Evolutionary conservation across 2,888 invertebrate species (phyloP).

Genomic region (Acanthosepion esculentum): DNA sequence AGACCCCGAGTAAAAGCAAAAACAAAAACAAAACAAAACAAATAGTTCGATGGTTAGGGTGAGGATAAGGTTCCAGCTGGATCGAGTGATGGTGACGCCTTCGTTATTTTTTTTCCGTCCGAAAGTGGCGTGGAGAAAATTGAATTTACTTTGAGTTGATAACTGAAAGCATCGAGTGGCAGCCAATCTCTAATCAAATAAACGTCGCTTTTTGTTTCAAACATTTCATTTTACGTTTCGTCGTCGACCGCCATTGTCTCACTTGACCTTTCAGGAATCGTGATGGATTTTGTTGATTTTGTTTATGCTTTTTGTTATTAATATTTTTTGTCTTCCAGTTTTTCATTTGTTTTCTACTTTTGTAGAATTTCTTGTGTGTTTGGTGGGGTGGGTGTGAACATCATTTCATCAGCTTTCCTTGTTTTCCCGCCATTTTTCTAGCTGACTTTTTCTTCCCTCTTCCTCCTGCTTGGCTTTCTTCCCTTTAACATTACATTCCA

Average conservation of each 20-base stretch:
- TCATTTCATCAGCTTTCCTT: too few relatives aligned
- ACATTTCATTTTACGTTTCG: neutral
- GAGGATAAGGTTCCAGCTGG: neutral
- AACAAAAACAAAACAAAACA: neutral
- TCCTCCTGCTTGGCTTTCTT: too few relatives aligned
- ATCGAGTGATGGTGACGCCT: neutral
- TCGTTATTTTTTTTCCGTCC: neutral
- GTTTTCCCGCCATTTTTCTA: too few relatives aligned
- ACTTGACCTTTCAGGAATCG: neutral
- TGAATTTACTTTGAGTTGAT: slow-evolving; percentile 9
- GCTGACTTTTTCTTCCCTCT: too few relatives aligned
- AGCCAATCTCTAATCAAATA: slow-evolving; percentile 1
- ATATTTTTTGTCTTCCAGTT: too few relatives aligned
- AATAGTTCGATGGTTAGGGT: too few relatives aligned
- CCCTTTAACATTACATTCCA: too few relatives aligned
- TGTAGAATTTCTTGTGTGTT: too few relatives aligned
- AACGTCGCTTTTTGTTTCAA: slow-evolving; percentile 23
- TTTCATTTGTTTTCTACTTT: too few relatives aligned
- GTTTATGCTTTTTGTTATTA: neutral
- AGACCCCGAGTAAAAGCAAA: neutral
- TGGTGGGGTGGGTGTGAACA: too few relatives aligned
- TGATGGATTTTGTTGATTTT: neutral
- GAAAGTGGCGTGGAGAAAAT: neutral
- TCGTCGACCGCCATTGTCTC: neutral
- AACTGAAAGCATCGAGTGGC: slow-evolving; percentile 33